Evolutionary conservation across 2,797 vertebrate species (phyloP).

Genomic region (Myotis findleyi): DNA sequence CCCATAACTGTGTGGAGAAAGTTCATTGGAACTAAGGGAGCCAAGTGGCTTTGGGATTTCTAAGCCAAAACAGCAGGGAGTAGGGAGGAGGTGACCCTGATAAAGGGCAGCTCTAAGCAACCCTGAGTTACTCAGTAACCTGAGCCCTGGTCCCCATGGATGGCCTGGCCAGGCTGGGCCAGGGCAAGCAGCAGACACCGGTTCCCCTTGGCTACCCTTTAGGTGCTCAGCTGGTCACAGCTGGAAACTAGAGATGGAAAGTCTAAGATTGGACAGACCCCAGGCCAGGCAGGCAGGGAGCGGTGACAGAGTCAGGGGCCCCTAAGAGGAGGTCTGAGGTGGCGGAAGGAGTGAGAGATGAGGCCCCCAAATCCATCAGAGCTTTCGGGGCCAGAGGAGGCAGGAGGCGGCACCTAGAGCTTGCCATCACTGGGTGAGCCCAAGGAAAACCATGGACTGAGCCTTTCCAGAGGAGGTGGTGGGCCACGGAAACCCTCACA

Average conservation of each 20-base stretch:
- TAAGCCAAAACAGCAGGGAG: neutral
- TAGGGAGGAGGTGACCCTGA: neutral
- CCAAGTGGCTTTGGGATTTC: neutral
- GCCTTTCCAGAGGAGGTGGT: neutral
- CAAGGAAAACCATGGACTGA: neutral
- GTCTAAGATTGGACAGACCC: neutral
- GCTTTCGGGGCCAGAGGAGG: neutral
- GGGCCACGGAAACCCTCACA: neutral
- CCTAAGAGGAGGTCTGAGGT: neutral
- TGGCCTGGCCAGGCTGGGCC: neutral
- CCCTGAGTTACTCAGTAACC: constrained; percentile 62
- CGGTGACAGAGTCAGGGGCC: neutral
- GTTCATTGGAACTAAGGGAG: neutral
- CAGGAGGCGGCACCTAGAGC: neutral
- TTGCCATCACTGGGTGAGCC: neutral
- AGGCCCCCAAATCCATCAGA: neutral
- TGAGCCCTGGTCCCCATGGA: neutral
- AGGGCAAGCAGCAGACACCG: neutral
- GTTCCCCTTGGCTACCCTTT: constrained; percentile 34
- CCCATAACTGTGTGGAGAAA: neutral
- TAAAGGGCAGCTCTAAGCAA: neutral
- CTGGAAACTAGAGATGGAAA: constrained; percentile 38
- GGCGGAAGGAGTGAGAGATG: neutral
- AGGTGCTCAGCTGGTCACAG: neutral
- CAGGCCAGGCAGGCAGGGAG: neutral